Evolutionary conservation across 2,113 vertebrate species (phyloP).

Genomic region (Mesoclemmys tuberculata): DNA sequence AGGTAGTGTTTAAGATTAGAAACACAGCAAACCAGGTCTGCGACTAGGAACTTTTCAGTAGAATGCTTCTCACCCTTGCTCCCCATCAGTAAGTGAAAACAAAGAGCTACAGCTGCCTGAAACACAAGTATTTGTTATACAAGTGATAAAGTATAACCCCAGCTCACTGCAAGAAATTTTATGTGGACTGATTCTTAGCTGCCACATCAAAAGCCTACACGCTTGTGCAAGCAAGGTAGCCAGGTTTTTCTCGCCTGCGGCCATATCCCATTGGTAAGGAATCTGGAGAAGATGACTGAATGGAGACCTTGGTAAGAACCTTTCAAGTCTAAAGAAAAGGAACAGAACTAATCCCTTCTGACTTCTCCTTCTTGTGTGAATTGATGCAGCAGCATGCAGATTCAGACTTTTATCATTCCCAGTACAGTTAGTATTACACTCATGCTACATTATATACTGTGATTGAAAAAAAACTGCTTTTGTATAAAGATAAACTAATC

Average conservation of each 20-base stretch:
- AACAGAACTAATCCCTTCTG: neutral
- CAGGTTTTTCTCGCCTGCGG: neutral
- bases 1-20: neutral
- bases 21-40: neutral
- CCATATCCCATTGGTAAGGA: neutral
- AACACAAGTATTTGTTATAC: neutral
- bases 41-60: neutral
- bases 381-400: slow-evolving; percentile 16
- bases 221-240: neutral
- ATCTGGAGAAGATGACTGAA: neutral
- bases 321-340: slow-evolving; percentile 18
- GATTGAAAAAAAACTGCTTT: neutral
- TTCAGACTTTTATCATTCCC: slow-evolving; percentile 41
- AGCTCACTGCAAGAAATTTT: neutral
- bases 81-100: neutral
- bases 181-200: neutral
- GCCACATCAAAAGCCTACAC: neutral
- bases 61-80: neutral
- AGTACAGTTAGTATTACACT: slow-evolving; percentile 16
- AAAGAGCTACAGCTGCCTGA: neutral
- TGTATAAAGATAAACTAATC: neutral
- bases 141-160: neutral
- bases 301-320: neutral
- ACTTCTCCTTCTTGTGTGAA: slow-evolving; percentile 16
- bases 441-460: neutral